A percentile compares a stretch with the other conserved stretches of the same genome.
Conservation (phyloP, 2,113 vertebrate species). For the Oceanites oceanicus region DNA sequence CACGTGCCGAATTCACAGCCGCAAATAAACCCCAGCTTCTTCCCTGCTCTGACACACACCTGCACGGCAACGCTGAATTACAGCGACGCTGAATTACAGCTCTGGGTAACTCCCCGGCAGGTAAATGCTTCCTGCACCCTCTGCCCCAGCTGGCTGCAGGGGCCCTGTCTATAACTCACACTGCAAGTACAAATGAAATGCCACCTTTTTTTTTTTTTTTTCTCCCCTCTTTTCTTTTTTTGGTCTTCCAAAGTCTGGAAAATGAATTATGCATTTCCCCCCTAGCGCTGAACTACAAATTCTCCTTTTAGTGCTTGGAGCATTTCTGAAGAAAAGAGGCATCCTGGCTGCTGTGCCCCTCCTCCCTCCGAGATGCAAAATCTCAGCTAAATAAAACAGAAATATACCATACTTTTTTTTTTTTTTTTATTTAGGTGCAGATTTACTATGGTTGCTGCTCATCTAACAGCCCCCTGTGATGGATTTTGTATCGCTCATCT, state of each 20-base stretch:
- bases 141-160: accelerated
- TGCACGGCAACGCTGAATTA: background rate
- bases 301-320: background rate
- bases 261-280: background rate
- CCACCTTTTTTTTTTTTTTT: no score
- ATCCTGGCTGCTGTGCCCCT: background rate
- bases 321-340: background rate
- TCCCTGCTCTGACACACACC: accelerated
- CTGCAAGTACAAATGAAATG: background rate
- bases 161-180: background rate
- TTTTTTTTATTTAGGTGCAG: background rate
- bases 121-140: background rate
- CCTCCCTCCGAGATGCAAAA: background rate
- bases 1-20: background rate
- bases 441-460: background rate
- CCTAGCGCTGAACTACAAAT: background rate
- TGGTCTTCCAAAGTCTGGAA: background rate
- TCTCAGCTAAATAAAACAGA: background rate
- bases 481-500: background rate
- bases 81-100: background rate
- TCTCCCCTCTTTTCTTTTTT: background rate
- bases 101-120: accelerated
- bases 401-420: background rate
- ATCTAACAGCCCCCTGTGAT: background rate
- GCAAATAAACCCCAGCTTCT: background rate